Evolutionary conservation across 2,888 invertebrate species (phyloP), one percentile per base, ranked within the genome.

Genomic region (Caenorhabditis sulstoni): DNA sequence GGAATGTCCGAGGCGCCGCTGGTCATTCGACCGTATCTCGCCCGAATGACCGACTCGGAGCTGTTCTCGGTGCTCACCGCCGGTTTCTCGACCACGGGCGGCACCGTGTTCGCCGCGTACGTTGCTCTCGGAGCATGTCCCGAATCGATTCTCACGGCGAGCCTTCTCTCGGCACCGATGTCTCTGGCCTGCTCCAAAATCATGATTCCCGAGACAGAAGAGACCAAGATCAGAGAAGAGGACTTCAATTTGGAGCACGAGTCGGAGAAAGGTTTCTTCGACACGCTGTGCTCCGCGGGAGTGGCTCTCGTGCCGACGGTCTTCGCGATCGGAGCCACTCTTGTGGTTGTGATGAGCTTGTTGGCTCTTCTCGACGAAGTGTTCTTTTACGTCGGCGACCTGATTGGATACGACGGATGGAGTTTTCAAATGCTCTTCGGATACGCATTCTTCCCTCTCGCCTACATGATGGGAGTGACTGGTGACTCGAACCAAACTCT

Each of bases 161-260:
- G 95, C 80, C 94, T 98, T 0, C 97, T 98, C 97, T 95, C 96
- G 0, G 97, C 97, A 0, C 97, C 97, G 0, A 96, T 96, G 0
- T 94, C 97, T 0, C 91, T 98, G 29, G 95, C 95, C 87, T 94
- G 93, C 88, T 93, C 96, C 12, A 98, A 98, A 91, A 92, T 98
- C 0, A 93, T 96, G 87, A 94, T 94, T 92, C 98, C 98, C 0
- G 97, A 98, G 92, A 95, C 94, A 0, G 94, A 95, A 87, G 92
- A 94, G 70, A 94, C 95, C 0, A 92, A 93, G 81, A 94, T 95
- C 0, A 62, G 52, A 7, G 83, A 84, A 0, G 93, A 95, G 44
- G 94, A 94, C 77, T 94, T 97, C 47, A 84, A 89, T 55, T 71
- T 88, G 44, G 87, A 87, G 5, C 81, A 81, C 39, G 86, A 83